Base-by-base conservation (phyloP, 2,797 vertebrate species). In the Tauraco hartlaubi region DNA sequence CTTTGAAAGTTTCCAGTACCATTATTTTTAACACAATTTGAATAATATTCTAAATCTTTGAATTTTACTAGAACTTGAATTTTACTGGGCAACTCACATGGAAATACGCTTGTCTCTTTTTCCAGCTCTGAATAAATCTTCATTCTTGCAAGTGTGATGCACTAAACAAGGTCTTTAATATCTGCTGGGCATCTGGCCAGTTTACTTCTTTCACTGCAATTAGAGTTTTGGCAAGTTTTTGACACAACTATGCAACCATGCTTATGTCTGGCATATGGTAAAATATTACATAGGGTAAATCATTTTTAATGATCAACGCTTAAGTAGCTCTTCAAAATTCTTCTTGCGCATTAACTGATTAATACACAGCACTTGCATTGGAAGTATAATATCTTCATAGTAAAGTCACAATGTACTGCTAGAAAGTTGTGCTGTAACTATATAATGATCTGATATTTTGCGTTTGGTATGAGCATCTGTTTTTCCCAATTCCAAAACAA, bases 201-300 rank as follows among this genome's bases (percentile, higher is more conserved):
- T 56, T 90, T 37, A 43, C 29, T 73, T 78, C 54, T 96, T 83
- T 77, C 33, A 35, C 19, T 41, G 20, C 37, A 95, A 48, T 89
- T 85, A 75, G 19, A 82, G 41, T 72, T 79, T 92, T 76, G 43
- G 48, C 67, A 88, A 66, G 39, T 67, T 86, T 95, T 73, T 94
- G 39, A 63, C 23, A 56, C 48, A 86, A 15, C 35, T 62, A 3
- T 46, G 23, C 33, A 85, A 66, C 43, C 26, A 61, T 35, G 21
- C 9, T 66, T 86, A 35, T 46, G 21, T 73, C 56, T 79, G 55
- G 4, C 22, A 43, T 62, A 62, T 11, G 67, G 55, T 66, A 69
- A 76, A 92, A 33, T 13, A 68, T 78, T 77, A 33, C 25, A 55
- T 75, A 80, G 18, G 19, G 19, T 68, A 72, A 81, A 81, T 69